Base-by-base conservation (phyloP, 1,140 invertebrate species). In the Sipha flava region DNA sequence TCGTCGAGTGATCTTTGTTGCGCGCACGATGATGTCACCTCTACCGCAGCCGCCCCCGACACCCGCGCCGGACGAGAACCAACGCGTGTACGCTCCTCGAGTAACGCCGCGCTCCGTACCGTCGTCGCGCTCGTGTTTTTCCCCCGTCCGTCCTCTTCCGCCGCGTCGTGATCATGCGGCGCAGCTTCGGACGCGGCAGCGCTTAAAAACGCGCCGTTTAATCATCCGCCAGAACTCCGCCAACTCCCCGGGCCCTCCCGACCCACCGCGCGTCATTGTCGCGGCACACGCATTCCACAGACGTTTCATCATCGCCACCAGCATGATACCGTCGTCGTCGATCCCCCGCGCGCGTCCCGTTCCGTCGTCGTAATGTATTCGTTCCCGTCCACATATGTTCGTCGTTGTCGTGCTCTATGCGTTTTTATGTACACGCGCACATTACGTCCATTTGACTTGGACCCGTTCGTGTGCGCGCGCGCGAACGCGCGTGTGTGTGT, bases 261-360 rank as follows among this genome's bases (percentile, higher is more conserved):
- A 1, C 9, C 14, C 3, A 6, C 14, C 40, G 40, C n/a, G n/a
- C n/a, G n/a, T n/a, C n/a, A n/a, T n/a, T n/a, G n/a, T n/a, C n/a
- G n/a, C n/a, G n/a, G n/a, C n/a, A n/a, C n/a, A n/a, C n/a, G n/a
- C 34, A 66, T 66, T 66, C 64, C 64, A 43, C 21, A 23, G n/a
- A 1, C 37, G 64, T 66, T 66, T 66, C 64, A 66, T 66, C 64
- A 66, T 66, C 64, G 37, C 64, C 21, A 66, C 64, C 64, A 66
- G 34, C 34, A 43, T 43, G 37, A 66, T 6, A 43, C 9, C 26
- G 21, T 34, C 59, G 29, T 34, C 57, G 57, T 31, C 57, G 26
- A 57, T 26, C 16, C 54, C 54, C 54, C 54, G 23, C 54, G 54
- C 14, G 2, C 26, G n/a, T n/a, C 23, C 14, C 16, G 54, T 29